phyloP scores from a whole-genome alignment of 2,888 invertebrate species.

The Schrankia costaestrigalis region DNA sequence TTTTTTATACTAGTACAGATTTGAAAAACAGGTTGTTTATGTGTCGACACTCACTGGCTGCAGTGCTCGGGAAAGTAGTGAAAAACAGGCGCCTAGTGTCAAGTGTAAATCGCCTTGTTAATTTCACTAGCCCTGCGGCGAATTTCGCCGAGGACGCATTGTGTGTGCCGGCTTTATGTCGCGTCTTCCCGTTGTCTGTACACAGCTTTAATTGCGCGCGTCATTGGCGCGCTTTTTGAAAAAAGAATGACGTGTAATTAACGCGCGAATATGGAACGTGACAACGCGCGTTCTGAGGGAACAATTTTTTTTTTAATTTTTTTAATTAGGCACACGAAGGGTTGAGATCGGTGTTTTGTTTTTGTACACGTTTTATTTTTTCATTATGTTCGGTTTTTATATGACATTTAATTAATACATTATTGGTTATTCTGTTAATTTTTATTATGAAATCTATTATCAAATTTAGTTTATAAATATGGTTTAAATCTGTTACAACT shows the following conservation, averaged over 20 bases:
- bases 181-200: conserved; percentile 79
- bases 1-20: conserved; percentile 34
- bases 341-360: conserved; percentile 36
- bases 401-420: too few species aligned
- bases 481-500: too few species aligned
- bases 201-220: conserved; percentile 79
- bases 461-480: too few species aligned
- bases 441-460: too few species aligned
- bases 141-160: conserved; percentile 79
- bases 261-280: conserved; percentile 80
- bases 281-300: conserved; percentile 77
- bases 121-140: conserved; percentile 79
- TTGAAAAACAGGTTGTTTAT: conserved; percentile 45
- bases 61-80: conserved; percentile 59
- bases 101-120: conserved; percentile 82
- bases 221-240: conserved; percentile 80
- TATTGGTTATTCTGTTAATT: too few species aligned
- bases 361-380: conserved; percentile 29
- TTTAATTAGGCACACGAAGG: conserved; percentile 69
- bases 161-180: conserved; percentile 78
- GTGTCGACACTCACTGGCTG: conserved; percentile 43
- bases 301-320: conserved; percentile 66
- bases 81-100: conserved; percentile 74
- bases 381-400: conserved; percentile 22
- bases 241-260: conserved; percentile 81